Conservation (phyloP, 2,113 vertebrate species). For the Capra hircus region DNA sequence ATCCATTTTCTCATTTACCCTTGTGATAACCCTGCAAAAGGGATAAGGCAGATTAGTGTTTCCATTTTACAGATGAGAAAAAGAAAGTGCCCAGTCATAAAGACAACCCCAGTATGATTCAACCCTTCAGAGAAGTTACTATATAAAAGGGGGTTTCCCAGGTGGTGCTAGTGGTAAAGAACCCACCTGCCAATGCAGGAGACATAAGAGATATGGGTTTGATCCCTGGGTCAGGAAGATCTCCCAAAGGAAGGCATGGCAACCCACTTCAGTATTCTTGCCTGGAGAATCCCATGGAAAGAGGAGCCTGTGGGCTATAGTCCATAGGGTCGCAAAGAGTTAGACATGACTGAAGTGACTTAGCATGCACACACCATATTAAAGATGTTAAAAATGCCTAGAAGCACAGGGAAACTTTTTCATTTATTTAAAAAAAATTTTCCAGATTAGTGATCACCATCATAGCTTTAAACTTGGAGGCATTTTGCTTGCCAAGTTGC, state of each 20-base stretch:
- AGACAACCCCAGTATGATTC: neutral
- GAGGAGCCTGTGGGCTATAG: neutral
- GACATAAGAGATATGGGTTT: neutral
- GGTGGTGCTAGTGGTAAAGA: neutral
- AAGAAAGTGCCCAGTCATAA: neutral
- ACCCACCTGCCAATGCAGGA: neutral
- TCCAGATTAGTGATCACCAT: neutral
- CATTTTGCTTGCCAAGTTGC: neutral
- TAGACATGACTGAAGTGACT: neutral
- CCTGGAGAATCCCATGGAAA: neutral
- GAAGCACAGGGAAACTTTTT: neutral
- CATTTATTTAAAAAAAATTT: neutral
- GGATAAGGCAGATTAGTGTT: neutral
- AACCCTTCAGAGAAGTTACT: neutral
- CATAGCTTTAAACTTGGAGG: neutral
- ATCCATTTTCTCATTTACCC: neutral
- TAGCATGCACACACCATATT: neutral
- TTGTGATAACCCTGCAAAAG: neutral
- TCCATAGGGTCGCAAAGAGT: neutral
- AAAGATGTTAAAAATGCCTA: neutral
- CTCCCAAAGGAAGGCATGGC: neutral
- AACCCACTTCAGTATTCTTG: neutral
- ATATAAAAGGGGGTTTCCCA: neutral
- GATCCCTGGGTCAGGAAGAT: neutral
- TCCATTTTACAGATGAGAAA: slow-evolving; percentile 4